Evolutionary conservation across 2,113 vertebrate genomes (phyloP).

Genomic region (Phylloscopus trochiloides): DNA sequence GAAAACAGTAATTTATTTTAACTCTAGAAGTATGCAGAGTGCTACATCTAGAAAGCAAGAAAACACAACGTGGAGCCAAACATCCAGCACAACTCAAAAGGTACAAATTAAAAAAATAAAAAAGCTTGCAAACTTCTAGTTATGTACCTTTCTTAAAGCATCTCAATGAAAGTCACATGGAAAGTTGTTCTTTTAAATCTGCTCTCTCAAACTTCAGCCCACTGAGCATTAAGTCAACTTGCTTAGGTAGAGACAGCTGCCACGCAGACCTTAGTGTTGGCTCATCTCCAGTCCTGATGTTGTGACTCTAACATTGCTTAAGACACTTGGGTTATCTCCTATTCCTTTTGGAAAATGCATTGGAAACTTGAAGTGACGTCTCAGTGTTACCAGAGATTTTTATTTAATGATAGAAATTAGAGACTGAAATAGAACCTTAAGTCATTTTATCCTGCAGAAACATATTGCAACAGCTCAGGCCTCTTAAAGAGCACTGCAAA

Average conservation of each 20-base stretch:
- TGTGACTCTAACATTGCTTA: neutral
- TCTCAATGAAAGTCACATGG: neutral
- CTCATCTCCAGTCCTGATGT: neutral
- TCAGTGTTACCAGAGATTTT: neutral
- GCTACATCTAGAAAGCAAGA: slow-evolving; percentile 39
- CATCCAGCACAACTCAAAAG: neutral
- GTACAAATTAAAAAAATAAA: neutral
- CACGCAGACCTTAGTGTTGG: neutral
- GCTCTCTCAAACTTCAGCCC: neutral
- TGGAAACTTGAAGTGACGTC: slow-evolving; percentile 7
- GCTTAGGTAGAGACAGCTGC: neutral
- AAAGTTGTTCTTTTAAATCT: neutral
- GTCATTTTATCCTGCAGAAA: neutral
- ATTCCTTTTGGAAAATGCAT: slow-evolving; percentile 17
- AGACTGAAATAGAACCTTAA: neutral
- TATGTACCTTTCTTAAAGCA: neutral
- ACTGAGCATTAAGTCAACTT: neutral
- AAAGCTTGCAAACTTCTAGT: neutral
- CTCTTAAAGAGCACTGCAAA: neutral
- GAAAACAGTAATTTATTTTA: slow-evolving; percentile 40
- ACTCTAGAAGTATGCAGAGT: neutral
- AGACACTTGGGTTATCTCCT: slow-evolving; percentile 13
- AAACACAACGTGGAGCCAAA: neutral
- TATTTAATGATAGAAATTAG: slow-evolving; percentile 20
- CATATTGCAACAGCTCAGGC: neutral